These are phyloP conservation scores for Todus mexicanus DNA, from an alignment of 2,797 vertebrate genomes.

Conservation along the genomic window DNA sequence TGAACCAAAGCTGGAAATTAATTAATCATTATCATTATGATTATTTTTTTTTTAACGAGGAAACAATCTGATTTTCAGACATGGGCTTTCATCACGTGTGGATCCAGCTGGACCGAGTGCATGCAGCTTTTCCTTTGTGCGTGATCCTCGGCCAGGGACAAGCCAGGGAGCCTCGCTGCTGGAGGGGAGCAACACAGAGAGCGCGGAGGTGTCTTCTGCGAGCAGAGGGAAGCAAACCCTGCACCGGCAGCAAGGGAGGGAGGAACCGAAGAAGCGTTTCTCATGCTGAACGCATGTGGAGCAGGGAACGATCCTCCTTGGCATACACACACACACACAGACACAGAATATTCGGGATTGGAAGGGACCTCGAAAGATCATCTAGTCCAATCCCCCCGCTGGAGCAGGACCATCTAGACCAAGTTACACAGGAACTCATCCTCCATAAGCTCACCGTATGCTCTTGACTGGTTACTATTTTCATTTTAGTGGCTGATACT, in stretches of 20 bases:
- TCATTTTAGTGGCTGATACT: neutral
- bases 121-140: neutral
- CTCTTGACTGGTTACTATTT: neutral
- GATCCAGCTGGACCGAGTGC: neutral
- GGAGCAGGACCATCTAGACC: too few species aligned
- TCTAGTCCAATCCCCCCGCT: too few species aligned
- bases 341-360: too few species aligned
- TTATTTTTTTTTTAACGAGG: neutral
- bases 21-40: neutral
- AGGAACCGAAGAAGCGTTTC: neutral
- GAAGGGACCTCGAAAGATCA: too few species aligned
- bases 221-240: neutral
- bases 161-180: neutral
- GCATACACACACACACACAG: too few species aligned
- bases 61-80: neutral
- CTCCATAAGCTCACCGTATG: neutral
- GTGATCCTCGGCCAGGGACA: neutral
- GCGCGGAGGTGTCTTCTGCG: neutral
- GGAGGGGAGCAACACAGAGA: neutral
- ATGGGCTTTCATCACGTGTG: neutral
- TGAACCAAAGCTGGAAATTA: neutral
- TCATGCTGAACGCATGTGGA: neutral
- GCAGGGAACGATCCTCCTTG: too few species aligned
- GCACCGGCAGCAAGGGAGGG: neutral
- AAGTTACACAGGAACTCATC: neutral